A percentile compares a stretch with the other conserved stretches of the same genome.
Evolutionary conservation across 2,797 vertebrate species (phyloP).

Genomic region (Melanotaenia parkinsoni): DNA sequence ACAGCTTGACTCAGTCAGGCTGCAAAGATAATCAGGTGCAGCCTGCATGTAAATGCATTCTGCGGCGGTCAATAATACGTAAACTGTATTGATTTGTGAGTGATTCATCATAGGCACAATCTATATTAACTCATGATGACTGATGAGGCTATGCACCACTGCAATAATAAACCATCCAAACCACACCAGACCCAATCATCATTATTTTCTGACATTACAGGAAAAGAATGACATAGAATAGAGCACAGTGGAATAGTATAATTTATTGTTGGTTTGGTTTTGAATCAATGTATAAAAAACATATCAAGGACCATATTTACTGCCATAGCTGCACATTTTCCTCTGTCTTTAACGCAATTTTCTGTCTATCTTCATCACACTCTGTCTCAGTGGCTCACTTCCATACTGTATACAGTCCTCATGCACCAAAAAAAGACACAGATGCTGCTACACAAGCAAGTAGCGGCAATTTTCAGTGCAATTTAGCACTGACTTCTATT

Average conservation of each 20-base stretch:
- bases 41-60: conserved; percentile 60
- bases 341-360: conserved; percentile 46
- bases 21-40: conserved; percentile 57
- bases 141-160: conserved; percentile 46
- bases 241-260: neutral
- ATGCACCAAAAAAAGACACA: conserved; percentile 5
- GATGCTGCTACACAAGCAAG: neutral
- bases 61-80: conserved; percentile 61
- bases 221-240: neutral
- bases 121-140: conserved; percentile 56
- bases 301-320: conserved; percentile 13
- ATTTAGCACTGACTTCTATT: neutral
- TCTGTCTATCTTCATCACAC: conserved; percentile 56
- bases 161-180: conserved; percentile 45
- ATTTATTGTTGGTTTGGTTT: neutral
- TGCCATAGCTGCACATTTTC: conserved; percentile 8
- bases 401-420: neutral
- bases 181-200: conserved; percentile 12
- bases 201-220: conserved; percentile 7
- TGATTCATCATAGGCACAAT: conserved; percentile 54
- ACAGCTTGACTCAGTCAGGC: conserved; percentile 35
- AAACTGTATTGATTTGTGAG: conserved; percentile 68
- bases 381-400: conserved; percentile 23
- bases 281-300: conserved; percentile 1
- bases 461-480: neutral